Base-by-base conservation (phyloP, 2,888 invertebrate species). In the Ganaspis brasiliensis region DNA sequence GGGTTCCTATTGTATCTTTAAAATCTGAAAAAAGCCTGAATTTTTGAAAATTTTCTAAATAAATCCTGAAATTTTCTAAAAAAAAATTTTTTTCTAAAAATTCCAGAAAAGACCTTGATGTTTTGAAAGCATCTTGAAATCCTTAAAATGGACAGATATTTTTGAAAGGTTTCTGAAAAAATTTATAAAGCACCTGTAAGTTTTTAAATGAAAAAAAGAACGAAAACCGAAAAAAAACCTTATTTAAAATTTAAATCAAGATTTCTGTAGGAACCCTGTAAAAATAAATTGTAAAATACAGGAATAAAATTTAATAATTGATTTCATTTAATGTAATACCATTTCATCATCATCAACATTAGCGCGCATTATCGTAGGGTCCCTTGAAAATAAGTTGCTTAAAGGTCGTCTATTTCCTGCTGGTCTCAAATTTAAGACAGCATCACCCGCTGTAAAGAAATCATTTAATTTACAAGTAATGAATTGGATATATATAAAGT, bases 291-390 rank as follows among this genome's bases (percentile, higher is more conserved):
- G n/a, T 45, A 45, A 45, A 45, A 12, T 45, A 9, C 12, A 45
- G 45, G n/a, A 45, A 45, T 45, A 45, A 45, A 45, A n/a, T 45
- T 45, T 45, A 45, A 12, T 45, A 45, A 45, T 45, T 45, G n/a
- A 45, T 45, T 45, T 45, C 4, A 12, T 12, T 45, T 1, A 9
- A 12, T 12, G 45, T 12, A 45, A 14, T 45, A 45, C 45, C 45
- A 45, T 45, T 45, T 45, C 45, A 45, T 45, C 14, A 45, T 45
- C n/a, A n/a, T 45, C 45, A 45, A n/a, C 45, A 45, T 45, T 45
- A 14, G 12, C 45, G 45, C 45, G 45, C 45, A 45, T 45, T 45
- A n/a, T 45, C n/a, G 45, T n/a, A 45, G 45, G n/a, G 4, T 45
- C 14, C 14, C 45, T 45, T 10, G n/a, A 45, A 14, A 45, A 45